Percentiles rank a stretch among this genome's conserved stretches.
Conservation (phyloP, 2,888 invertebrate species). For the Volucella zonaria region DNA sequence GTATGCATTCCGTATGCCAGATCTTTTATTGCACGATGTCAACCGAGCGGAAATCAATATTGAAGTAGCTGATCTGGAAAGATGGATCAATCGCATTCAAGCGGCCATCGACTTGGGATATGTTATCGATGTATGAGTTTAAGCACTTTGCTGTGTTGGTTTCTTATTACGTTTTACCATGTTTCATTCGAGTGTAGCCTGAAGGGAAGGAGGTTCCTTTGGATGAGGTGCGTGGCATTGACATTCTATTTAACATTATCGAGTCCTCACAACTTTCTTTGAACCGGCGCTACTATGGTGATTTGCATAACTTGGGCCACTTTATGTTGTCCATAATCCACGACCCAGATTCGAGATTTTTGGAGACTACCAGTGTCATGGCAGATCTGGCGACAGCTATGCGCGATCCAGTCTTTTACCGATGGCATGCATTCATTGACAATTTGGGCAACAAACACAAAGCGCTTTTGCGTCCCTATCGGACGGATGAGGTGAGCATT, state of each 20-base stretch:
- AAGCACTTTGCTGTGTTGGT: too few species aligned
- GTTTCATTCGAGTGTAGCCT: conserved; percentile 66
- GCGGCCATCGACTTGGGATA: conserved; percentile 88
- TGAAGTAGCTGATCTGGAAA: conserved; percentile 85
- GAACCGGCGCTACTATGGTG: conserved; percentile 89
- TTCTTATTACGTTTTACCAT: too few species aligned
- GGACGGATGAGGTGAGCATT: conserved; percentile 81
- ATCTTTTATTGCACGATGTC: conserved; percentile 85
- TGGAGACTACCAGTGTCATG: conserved; percentile 91
- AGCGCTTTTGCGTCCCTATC: conserved; percentile 85
- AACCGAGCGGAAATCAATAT: conserved; percentile 83
- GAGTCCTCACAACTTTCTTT: conserved; percentile 88
- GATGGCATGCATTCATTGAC: conserved; percentile 92
- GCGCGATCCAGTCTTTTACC: conserved; percentile 93
- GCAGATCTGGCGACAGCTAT: conserved; percentile 92
- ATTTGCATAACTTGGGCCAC: conserved; percentile 92
- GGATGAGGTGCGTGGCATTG: conserved; percentile 86
- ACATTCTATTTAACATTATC: conserved; percentile 90
- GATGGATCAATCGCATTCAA: conserved; percentile 88
- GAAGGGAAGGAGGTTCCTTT: conserved; percentile 77
- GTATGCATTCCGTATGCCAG: conserved; percentile 87
- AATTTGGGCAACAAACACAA: conserved; percentile 89
- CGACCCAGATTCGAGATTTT: conserved; percentile 88
- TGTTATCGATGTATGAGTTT: conserved; percentile 83
- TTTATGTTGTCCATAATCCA: conserved; percentile 89